A percentile compares a stretch with the other conserved stretches of the same genome.
phyloP scores from a whole-genome alignment of 2,113 vertebrate species.

The Nothobranchius kuhntae region DNA sequence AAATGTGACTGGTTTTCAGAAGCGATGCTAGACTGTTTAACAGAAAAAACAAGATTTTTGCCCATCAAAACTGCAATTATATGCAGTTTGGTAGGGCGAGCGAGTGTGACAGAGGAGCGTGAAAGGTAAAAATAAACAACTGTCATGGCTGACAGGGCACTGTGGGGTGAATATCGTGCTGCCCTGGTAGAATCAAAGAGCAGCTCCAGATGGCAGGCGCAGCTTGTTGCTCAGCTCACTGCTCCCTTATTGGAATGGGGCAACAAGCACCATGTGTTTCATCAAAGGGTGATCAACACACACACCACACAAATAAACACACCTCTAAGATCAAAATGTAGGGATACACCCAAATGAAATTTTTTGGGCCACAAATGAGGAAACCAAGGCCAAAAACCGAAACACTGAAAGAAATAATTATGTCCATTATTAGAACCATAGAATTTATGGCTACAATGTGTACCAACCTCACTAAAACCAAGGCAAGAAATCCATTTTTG shows the following conservation, averaged over 20 bases:
- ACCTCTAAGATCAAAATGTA: neutral
- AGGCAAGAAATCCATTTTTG: too few relatives aligned
- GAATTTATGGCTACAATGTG: too few relatives aligned
- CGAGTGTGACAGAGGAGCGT: neutral
- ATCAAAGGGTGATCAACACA: constrained; percentile 22
- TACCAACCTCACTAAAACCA: too few relatives aligned
- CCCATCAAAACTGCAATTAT: neutral
- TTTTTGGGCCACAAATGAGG: too few relatives aligned
- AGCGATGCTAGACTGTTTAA: too few relatives aligned
- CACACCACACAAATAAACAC: neutral
- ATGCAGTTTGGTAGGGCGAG: neutral
- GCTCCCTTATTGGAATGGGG: constrained; percentile 41
- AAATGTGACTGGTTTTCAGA: constrained; percentile 6
- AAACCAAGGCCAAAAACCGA: too few relatives aligned
- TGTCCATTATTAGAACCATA: too few relatives aligned
- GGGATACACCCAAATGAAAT: too few relatives aligned
- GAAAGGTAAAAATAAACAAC: constrained; percentile 31
- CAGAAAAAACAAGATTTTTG: too few relatives aligned
- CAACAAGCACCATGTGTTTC: constrained; percentile 64
- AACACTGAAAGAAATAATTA: too few relatives aligned
- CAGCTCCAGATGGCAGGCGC: constrained; percentile 59
- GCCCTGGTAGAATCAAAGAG: constrained; percentile 48
- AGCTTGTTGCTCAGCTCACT: constrained; percentile 17
- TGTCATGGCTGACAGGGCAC: constrained; percentile 57
- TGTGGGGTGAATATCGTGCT: constrained; percentile 52